Evolutionary conservation across 2,113 vertebrate genomes (phyloP), one percentile per base, ranked within the genome.

Genomic region (Brachionichthys hirsutus): DNA sequence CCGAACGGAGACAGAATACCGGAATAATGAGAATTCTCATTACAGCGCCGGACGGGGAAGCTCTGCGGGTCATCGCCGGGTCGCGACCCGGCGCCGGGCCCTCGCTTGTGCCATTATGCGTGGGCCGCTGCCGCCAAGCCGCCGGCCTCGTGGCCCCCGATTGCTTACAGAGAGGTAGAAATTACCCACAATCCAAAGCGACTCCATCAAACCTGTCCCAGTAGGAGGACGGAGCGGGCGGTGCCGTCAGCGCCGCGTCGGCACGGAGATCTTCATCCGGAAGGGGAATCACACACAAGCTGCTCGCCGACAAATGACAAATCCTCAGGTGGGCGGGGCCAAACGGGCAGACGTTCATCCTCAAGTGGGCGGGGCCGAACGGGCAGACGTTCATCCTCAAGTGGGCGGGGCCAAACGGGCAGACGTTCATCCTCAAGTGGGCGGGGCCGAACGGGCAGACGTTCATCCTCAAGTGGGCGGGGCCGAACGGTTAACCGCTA

Each of bases 21-120:
- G 30, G 62, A 56, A 81, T 87, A 84, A 89, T 85, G 84, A 88
- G 85, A 67, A 62, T 56, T 85, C 80, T 88, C 87, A 88, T 87
- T 85, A 85, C 57, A 12, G 35, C 52, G 54, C 44, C 50, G 66
- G 75, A 73, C 62, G 54, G 30, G 44, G 57, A 41, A 56, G 2
- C 2, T 45, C 47, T 41, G 54, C 45, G 19, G 72, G 75, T 74
- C 67, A 67, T 44, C n/a, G 41, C 67, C 40, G 56, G 20, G 6
- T 54, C 63, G 64, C 34, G 55, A 44, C 40, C 24, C 6, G n/a
- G 13, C 77, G 73, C 72, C 30, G 40, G 72, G 4, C 64, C 36
- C 56, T 44, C 35, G 36, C 15, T 2, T 36, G 36, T n/a, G 30
- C 62, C 17, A 15, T 62, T 42, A 46, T 38, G 20, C 46, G 51